Evolutionary conservation across 2,113 vertebrate species (phyloP).

Genomic region (Ranitomeya imitator): DNA sequence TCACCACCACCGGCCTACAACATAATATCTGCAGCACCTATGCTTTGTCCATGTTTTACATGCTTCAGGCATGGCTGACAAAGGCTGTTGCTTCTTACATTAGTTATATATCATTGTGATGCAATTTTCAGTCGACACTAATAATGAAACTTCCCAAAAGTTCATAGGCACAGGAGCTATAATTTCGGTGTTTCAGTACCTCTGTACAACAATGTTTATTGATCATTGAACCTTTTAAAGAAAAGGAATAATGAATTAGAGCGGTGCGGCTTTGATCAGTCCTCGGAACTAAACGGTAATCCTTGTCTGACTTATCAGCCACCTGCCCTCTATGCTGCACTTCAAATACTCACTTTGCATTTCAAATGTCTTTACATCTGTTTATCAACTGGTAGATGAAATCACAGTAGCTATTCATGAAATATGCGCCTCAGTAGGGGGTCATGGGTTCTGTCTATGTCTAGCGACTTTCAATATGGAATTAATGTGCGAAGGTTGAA

Average conservation of each 20-base stretch:
- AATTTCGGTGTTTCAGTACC: not conserved
- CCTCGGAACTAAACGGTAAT: not conserved
- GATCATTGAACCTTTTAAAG: constrained; percentile 16
- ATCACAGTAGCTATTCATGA: constrained; percentile 7
- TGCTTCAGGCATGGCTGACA: too few relatives aligned
- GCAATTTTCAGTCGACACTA: not conserved
- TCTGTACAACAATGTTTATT: constrained; percentile 12
- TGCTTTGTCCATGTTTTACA: too few relatives aligned
- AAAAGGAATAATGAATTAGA: not conserved
- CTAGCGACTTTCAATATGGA: not conserved
- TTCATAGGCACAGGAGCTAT: not conserved
- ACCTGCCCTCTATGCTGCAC: constrained; percentile 23
- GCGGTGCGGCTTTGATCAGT: constrained; percentile 13
- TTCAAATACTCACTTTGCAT: constrained; percentile 37
- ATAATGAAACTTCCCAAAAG: not conserved
- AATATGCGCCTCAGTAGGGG: not conserved
- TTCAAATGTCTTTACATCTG: constrained; percentile 46
- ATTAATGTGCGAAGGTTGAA: too few relatives aligned
- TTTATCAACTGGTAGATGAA: constrained; percentile 26
- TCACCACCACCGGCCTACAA: too few relatives aligned
- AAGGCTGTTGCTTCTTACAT: too few relatives aligned
- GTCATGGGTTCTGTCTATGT: not conserved
- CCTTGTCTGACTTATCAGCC: constrained; percentile 18
- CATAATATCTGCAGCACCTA: too few relatives aligned
- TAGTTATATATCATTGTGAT: too few relatives aligned